Conservation (phyloP, 2,797 vertebrate genomes). For the Anas flavirostris region DNA sequence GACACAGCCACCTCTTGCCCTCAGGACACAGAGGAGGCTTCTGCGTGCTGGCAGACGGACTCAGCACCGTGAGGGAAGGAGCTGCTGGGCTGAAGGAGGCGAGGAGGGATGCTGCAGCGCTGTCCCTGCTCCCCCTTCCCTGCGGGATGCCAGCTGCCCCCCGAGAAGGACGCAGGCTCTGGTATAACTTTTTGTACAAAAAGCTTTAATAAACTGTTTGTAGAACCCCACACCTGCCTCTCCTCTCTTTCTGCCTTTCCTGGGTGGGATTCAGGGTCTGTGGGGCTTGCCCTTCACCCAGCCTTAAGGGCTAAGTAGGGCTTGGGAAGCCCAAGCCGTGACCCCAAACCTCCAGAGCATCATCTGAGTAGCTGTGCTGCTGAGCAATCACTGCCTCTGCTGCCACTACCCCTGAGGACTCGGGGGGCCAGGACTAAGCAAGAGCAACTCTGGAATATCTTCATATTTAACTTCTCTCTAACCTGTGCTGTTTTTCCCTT, state of each 20-base stretch:
- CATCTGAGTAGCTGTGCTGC: too few relatives aligned
- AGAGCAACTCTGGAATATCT: too few relatives aligned
- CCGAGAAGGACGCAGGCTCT: background rate
- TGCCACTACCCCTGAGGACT: too few relatives aligned
- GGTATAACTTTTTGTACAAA: background rate
- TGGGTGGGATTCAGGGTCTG: fast-evolving
- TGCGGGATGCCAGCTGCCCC: background rate
- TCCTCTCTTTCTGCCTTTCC: too few relatives aligned
- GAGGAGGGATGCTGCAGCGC: background rate
- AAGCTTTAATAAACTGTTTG: background rate
- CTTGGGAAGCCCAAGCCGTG: background rate
- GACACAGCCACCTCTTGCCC: background rate
- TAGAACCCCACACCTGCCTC: background rate
- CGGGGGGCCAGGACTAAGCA: too few relatives aligned
- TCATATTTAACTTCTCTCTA: too few relatives aligned
- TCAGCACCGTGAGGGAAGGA: background rate
- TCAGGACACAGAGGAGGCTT: background rate
- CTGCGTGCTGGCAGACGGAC: fast-evolving
- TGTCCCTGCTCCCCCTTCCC: background rate
- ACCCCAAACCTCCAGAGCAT: too few relatives aligned
- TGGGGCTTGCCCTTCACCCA: background rate
- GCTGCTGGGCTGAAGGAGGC: background rate
- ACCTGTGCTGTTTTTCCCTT: too few relatives aligned
- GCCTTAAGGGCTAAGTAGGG: too few relatives aligned
- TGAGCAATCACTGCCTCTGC: too few relatives aligned